phyloP scores from a whole-genome alignment of 2,797 vertebrate species.

The Sylvilagus floridanus region DNA sequence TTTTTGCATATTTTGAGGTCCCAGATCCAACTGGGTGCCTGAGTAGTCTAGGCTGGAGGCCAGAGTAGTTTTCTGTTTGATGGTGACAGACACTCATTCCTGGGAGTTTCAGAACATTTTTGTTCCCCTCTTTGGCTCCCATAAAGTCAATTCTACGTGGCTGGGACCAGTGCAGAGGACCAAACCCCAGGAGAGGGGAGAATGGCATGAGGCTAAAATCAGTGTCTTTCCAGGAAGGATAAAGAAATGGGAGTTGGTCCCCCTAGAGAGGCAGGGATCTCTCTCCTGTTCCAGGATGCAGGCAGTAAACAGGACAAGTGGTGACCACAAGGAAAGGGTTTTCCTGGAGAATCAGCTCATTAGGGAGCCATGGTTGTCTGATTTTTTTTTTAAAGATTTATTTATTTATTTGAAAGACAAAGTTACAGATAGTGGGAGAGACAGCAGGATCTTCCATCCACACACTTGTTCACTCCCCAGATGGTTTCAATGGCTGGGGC shows the following conservation, averaged over 20 bases:
- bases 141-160: background rate
- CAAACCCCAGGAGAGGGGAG: background rate
- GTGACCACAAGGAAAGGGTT: background rate
- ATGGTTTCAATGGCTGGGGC: too few relatives aligned
- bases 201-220: background rate
- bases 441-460: too few relatives aligned
- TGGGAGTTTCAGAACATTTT: background rate
- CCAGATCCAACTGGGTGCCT: background rate
- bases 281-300: background rate
- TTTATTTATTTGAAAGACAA: too few relatives aligned
- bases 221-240: background rate
- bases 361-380: background rate
- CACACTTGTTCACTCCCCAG: too few relatives aligned
- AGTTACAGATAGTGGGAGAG: too few relatives aligned
- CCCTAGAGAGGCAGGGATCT: background rate
- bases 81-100: background rate
- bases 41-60: background rate
- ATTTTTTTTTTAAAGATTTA: too few relatives aligned
- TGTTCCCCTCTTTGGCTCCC: background rate
- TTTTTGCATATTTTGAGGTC: background rate
- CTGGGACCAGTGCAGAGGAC: background rate
- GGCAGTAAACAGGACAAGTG: background rate
- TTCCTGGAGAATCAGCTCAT: background rate
- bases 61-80: background rate
- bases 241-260: background rate